Evolutionary conservation across 2,888 invertebrate species (phyloP), one percentile per base, ranked within the genome.

Genomic region (Operophtera brumata): DNA sequence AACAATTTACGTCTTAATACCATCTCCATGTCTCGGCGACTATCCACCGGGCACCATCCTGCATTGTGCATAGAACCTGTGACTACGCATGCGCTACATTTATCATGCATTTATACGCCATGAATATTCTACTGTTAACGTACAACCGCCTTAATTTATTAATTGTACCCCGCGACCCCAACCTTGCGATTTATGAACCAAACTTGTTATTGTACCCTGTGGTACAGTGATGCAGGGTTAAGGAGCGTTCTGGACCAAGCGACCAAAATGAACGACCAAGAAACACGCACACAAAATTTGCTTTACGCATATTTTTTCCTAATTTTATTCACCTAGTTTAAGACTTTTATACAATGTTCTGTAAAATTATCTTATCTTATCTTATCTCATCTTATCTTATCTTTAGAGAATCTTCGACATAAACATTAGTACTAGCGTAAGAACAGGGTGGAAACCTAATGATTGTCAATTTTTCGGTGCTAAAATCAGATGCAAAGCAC

Each of bases 111-210:
- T n/a, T 82, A 82, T 78, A 76, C 56, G 77, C 85, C 77, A 83
- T 86, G 85, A 84, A 86, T 86, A 85, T 85, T 85, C 80, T 78
- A 72, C 78, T 83, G 86, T 85, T 87, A 84, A 79, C 61, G 64
- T 58, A 47, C 56, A 53, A 46, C 39, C 51, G 57, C 73, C n/a
- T 84, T 83, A 84, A 82, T 84, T 86, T 86, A 85, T 84, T 84
- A 84, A 84, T 84, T 84, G 83, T 80, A 74, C 75, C 72, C 67
- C 50, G 67, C 71, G 78, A 80, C 79, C 82, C 69, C 68, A 60
- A 69, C 74, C 71, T 66, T 55, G 71, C 70, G 68, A 82, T 82
- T 81, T 82, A 80, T 80, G 79, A 72, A 65, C 67, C 69, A 77
- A 71, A 72, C 75, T 66, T 69, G 66, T 75, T 76, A 72, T 73